phyloP scores from a whole-genome alignment of 2,888 invertebrate genomes.

The Caenorhabditis japonica region DNA sequence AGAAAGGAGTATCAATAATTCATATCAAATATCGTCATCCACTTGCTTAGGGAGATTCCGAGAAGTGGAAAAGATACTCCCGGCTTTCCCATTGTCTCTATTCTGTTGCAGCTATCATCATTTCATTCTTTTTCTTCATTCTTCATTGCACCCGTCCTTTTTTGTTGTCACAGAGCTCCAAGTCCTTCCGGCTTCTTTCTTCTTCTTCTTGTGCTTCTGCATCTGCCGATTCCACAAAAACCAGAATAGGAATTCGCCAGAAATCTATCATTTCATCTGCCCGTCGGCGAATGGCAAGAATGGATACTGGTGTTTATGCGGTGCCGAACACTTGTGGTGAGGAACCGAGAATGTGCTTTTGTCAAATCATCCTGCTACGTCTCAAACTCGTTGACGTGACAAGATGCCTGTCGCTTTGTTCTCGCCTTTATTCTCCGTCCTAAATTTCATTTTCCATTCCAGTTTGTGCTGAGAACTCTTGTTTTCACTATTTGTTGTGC shows the following conservation, averaged over 20 bases:
- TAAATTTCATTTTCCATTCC: conserved; percentile 44
- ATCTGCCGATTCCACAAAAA: conserved; percentile 3
- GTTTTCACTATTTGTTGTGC: too few relatives aligned
- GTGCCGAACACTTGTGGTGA: conserved; percentile 38
- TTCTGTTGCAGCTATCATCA: conserved; percentile 10
- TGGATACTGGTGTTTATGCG: conserved; percentile 29
- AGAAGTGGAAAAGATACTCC: conserved; percentile 15
- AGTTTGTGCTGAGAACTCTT: conserved; percentile 23
- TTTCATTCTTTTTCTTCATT: conserved; percentile 15
- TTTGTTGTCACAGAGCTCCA: neutral
- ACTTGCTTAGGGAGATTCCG: conserved; percentile 22
- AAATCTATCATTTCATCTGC: conserved; percentile 26
- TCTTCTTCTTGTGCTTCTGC: conserved; percentile 1
- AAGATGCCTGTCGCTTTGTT: conserved; percentile 47
- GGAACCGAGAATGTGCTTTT: conserved; percentile 49
- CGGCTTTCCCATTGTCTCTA: conserved; percentile 26
- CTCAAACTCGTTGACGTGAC: conserved; percentile 44
- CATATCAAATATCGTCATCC: conserved; percentile 43
- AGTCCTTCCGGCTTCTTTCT: neutral
- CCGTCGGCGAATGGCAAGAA: neutral
- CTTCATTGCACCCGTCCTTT: neutral
- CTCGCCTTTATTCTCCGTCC: conserved; percentile 42
- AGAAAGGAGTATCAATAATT: conserved; percentile 37
- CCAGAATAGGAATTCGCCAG: neutral
- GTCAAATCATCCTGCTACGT: conserved; percentile 48